Evolutionary conservation across 2,888 invertebrate species (phyloP).

Genomic region (Chelonus formosanus): DNA sequence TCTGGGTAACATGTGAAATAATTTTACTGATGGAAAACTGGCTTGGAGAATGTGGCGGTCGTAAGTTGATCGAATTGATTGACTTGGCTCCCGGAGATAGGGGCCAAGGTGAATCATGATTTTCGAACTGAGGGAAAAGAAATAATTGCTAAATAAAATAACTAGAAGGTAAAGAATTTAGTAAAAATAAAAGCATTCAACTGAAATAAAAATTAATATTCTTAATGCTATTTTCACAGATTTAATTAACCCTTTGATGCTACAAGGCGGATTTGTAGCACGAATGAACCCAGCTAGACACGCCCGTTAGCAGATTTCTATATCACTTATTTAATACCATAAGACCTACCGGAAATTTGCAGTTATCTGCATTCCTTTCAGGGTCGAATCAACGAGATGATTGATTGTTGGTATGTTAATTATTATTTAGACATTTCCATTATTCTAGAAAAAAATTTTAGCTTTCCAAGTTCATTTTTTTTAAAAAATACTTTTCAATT

Average conservation of each 20-base stretch:
- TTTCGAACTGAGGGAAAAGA: not conserved
- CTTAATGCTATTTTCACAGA: too few species aligned
- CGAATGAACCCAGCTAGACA: too few species aligned
- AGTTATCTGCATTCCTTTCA: conserved; percentile 57
- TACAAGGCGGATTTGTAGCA: too few species aligned
- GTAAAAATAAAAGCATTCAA: too few species aligned
- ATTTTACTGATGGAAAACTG: conserved; percentile 9
- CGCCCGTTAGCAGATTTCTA: too few species aligned
- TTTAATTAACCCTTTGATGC: too few species aligned
- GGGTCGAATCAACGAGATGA: conserved; percentile 45
- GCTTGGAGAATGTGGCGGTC: conserved; percentile 1
- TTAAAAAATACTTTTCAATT: too few species aligned
- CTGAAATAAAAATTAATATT: too few species aligned
- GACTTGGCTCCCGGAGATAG: not conserved
- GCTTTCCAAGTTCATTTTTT: not conserved
- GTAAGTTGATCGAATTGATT: not conserved
- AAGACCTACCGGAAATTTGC: conserved; percentile 57
- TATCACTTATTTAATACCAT: too few species aligned
- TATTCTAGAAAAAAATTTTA: conserved; percentile 7
- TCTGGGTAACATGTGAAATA: conserved; percentile 3
- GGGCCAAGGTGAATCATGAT: not conserved
- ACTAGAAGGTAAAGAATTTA: too few species aligned
- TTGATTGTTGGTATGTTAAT: conserved; percentile 42
- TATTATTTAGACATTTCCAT: conserved; percentile 19
- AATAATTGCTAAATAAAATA: too few species aligned